Base-by-base conservation (phyloP, 2,113 vertebrate species). In the Tachycineta bicolor region DNA sequence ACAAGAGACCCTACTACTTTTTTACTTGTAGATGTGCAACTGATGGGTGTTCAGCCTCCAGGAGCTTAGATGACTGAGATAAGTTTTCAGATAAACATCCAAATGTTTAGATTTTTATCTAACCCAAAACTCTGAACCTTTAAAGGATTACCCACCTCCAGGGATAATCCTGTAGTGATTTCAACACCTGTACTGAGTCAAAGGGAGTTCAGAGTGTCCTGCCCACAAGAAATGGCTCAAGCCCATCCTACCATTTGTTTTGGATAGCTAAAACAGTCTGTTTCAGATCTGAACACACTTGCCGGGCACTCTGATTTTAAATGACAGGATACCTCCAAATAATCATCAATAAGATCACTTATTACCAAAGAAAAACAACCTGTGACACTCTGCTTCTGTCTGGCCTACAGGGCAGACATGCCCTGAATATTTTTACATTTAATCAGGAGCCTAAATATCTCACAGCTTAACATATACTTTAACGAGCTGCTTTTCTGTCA, bases 91-190 rank as follows among this genome's bases (percentile, higher is more conserved):
- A 94, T 95, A 97, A 97, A 90, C 90, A 89, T 96, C 83, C 92
- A 96, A 96, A 95, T 96, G 92, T 92, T 95, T 96, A 95, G 96
- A 95, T 94, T 91, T 96, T 95, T 96, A 95, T 96, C 96, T 96
- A 68, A 96, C 58, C 60, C 69, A 84, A 93, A 95, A 25, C 92
- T 90, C 96, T 95, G 83, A 96, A 89, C 73, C 92, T 96, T 97
- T 94, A 96, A 96, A 90, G 96, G 96, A 97, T 97, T 97, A 96
- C 88, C 90, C 69, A 90, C 77, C 93, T 87, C 80, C 92, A 93
- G 90, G 95, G 92, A 94, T 96, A 97, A 97, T 97, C 93, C 93
- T 84, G 65, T 29, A 89, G 95, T 58, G 92, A 97, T 97, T 96
- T 96, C 96, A 97, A 96, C 92, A 96, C 90, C 89, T 97, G 88